These are phyloP conservation scores for Tachypleus tridentatus DNA, from an alignment of 1,140 invertebrate species.

Conservation along the genomic window DNA sequence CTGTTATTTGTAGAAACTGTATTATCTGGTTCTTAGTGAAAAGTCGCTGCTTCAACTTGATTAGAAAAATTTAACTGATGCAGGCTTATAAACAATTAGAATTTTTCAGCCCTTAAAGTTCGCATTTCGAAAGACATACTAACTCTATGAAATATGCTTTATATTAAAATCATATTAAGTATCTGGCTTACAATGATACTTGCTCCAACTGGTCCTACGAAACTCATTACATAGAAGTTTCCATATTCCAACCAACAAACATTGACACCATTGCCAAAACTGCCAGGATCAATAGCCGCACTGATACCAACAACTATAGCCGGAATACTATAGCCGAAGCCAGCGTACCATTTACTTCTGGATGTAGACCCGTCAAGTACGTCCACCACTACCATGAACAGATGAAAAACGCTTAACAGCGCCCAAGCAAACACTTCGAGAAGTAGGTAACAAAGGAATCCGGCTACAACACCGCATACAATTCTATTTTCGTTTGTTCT, in stretches of 20 bases:
- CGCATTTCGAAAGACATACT: too few species aligned
- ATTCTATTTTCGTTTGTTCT: slow-evolving; percentile 66
- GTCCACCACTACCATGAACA: slow-evolving; percentile 89
- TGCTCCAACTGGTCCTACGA: slow-evolving; percentile 76
- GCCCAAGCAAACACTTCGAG: slow-evolving; percentile 89
- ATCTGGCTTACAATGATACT: background rate
- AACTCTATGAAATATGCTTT: too few species aligned
- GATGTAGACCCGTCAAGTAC: slow-evolving; percentile 84
- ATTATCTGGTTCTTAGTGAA: too few species aligned
- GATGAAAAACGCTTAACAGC: slow-evolving; percentile 63
- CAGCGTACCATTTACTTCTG: slow-evolving; percentile 67
- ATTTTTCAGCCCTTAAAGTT: too few species aligned
- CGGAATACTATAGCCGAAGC: slow-evolving; percentile 66
- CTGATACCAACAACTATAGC: slow-evolving; percentile 59
- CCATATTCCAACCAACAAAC: slow-evolving; percentile 82
- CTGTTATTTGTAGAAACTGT: too few species aligned
- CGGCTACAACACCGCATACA: slow-evolving; percentile 80
- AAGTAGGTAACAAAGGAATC: slow-evolving; percentile 87
- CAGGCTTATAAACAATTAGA: too few species aligned
- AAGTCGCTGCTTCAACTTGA: too few species aligned
- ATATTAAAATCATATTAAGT: background rate
- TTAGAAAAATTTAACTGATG: too few species aligned
- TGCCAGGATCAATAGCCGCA: slow-evolving; percentile 59
- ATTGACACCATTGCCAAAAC: slow-evolving; percentile 63
- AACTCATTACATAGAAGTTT: slow-evolving; percentile 80